Conservation (phyloP, 2,888 invertebrate genomes). For the Drosophila prostipennis region DNA sequence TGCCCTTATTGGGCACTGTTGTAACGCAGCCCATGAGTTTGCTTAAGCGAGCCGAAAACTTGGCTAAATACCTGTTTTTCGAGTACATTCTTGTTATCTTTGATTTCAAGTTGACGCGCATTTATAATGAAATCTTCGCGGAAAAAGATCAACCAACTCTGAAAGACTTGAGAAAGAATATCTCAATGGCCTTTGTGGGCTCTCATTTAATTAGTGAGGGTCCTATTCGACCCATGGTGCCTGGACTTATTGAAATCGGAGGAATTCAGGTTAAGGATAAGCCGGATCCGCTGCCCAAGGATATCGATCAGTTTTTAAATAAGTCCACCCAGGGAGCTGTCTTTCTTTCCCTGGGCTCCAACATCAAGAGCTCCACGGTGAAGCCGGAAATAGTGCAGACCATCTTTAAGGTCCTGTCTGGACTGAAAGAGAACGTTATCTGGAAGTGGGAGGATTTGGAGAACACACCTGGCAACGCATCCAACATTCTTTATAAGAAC, state of each 20-base stretch:
- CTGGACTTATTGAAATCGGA: conserved; percentile 79
- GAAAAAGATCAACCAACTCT: conserved; percentile 55
- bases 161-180: conserved; percentile 67
- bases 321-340: conserved; percentile 83
- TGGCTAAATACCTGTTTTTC: conserved; percentile 29
- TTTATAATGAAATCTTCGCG: conserved; percentile 55
- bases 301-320: conserved; percentile 81
- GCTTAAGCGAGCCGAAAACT: conserved; percentile 59
- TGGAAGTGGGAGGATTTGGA: conserved; percentile 89
- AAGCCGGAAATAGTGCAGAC: conserved; percentile 85
- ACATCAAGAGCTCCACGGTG: conserved; percentile 82
- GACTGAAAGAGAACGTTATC: conserved; percentile 87
- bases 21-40: conserved; percentile 53
- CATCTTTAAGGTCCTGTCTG: conserved; percentile 86
- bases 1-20: conserved; percentile 59
- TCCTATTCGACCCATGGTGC: conserved; percentile 78
- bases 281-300: conserved; percentile 78
- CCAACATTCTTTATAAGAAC: conserved; percentile 85
- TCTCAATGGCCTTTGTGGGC: conserved; percentile 79
- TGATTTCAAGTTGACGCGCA: conserved; percentile 20
- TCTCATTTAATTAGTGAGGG: conserved; percentile 79
- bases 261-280: conserved; percentile 83
- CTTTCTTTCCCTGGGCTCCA: conserved; percentile 84
- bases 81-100: conserved; percentile 8
- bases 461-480: conserved; percentile 82